phyloP scores from a whole-genome alignment of 2,888 invertebrate species.

The Penaeus monodon region DNA sequence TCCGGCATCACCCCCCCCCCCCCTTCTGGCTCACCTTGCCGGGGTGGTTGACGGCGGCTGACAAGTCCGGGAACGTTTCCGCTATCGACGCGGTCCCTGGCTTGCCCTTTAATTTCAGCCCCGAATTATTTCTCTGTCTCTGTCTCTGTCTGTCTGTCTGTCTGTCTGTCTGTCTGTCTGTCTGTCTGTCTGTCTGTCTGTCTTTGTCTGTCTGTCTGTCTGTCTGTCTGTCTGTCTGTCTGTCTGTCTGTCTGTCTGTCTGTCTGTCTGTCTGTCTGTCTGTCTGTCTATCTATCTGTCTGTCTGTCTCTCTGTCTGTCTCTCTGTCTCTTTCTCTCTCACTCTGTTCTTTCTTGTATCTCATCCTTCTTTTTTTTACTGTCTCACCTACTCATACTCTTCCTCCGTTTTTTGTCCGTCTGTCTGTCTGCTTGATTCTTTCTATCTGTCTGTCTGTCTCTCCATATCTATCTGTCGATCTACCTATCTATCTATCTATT shows the following conservation, averaged over 20 bases:
- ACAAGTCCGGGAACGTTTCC: background rate
- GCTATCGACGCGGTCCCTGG: background rate
- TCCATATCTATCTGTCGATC: no score
- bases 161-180: conserved; percentile 10
- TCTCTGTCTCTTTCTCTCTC: background rate
- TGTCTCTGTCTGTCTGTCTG: conserved; percentile 22
- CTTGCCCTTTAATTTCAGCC: background rate
- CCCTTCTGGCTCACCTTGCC: no score
- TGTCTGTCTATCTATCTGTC: background rate
- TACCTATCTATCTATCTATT: no score
- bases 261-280: background rate
- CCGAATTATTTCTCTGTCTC: conserved; percentile 18
- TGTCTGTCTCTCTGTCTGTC: background rate
- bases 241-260: background rate
- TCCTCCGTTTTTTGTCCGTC: no score
- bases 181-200: background rate
- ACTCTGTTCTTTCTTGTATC: no score
- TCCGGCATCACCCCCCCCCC: background rate
- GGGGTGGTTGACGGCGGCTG: background rate
- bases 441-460: no score
- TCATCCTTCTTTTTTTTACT: no score
- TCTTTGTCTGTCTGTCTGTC: background rate
- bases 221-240: background rate
- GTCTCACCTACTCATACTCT: no score
- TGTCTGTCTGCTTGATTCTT: no score